These are phyloP conservation scores for Malacoctenus gilli DNA, from an alignment of 2,797 vertebrate genomes.

Conservation along the genomic window DNA sequence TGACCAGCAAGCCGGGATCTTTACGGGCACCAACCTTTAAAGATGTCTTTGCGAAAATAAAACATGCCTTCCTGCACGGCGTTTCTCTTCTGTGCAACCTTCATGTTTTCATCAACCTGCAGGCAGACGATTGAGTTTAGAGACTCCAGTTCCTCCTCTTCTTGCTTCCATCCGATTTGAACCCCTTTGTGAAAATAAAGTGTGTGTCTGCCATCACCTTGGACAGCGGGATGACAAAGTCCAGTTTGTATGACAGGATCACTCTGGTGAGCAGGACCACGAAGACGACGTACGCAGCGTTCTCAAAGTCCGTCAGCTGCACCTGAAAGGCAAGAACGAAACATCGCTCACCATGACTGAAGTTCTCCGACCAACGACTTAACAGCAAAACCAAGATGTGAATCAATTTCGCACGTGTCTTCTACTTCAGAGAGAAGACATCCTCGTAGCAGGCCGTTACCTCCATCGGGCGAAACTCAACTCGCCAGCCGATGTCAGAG, in stretches of 20 bases:
- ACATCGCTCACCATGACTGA: not conserved
- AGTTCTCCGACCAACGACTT: too few species aligned
- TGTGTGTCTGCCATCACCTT: slow-evolving; percentile 81
- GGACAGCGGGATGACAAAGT: slow-evolving; percentile 96
- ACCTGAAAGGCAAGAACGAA: slow-evolving; percentile 79
- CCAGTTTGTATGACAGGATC: slow-evolving; percentile 96
- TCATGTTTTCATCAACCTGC: slow-evolving; percentile 99
- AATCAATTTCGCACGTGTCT: too few species aligned
- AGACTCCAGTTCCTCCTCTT: too few species aligned
- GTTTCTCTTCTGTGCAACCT: slow-evolving; percentile 93
- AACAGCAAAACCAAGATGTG: too few species aligned
- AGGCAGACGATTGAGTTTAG: slow-evolving; percentile 14
- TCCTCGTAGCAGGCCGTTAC: slow-evolving; percentile 67
- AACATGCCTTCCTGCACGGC: slow-evolving; percentile 93
- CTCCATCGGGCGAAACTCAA: slow-evolving; percentile 99
- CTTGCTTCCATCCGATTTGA: too few species aligned
- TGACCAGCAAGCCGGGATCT: rapidly evolving
- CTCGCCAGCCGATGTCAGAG: slow-evolving; percentile 98
- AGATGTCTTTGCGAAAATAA: slow-evolving; percentile 97
- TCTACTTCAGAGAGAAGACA: too few species aligned
- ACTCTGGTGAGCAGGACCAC: slow-evolving; percentile 96
- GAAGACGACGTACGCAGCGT: slow-evolving; percentile 98
- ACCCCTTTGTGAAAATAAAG: not conserved
- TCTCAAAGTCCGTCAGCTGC: slow-evolving; percentile 98
- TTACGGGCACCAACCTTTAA: slow-evolving; percentile 84